These are phyloP conservation scores for Lepidonotus clava DNA, from an alignment of 2,888 invertebrate species.

Conservation along the genomic window DNA sequence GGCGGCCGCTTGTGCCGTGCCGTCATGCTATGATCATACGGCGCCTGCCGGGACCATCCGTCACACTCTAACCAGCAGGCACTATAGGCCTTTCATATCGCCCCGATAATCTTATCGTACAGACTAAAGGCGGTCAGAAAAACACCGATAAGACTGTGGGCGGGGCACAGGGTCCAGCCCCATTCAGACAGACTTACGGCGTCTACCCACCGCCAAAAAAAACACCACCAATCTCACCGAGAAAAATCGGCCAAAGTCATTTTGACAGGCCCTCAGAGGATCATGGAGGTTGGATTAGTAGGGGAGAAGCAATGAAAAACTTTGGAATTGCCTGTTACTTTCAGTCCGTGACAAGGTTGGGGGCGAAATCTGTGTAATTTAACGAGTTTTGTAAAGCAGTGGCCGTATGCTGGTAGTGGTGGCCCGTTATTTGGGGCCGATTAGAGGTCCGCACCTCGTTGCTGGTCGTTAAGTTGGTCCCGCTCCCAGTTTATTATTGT, in stretches of 20 bases:
- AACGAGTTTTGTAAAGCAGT: not conserved
- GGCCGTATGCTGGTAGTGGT: not conserved
- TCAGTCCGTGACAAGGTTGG: not conserved
- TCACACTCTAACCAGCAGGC: not conserved
- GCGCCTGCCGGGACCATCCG: not conserved
- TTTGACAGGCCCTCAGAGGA: slow-evolving; percentile 16
- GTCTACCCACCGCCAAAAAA: not conserved
- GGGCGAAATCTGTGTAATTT: not conserved
- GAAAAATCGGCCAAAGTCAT: not conserved
- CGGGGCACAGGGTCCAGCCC: too few species aligned
- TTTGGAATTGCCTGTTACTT: slow-evolving; percentile 9
- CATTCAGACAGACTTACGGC: too few species aligned
- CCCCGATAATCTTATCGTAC: not conserved
- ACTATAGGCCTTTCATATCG: not conserved
- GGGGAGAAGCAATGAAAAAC: not conserved
- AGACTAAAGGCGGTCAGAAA: too few species aligned
- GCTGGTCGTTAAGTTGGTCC: not conserved
- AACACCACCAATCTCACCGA: not conserved
- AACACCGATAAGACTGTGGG: too few species aligned
- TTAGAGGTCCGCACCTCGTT: not conserved
- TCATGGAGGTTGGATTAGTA: not conserved
- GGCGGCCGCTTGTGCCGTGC: not conserved
- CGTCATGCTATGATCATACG: not conserved
- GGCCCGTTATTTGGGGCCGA: not conserved
- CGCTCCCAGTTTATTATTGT: not conserved